A percentile compares a stretch with the other conserved stretches of the same genome.
Evolutionary conservation across 2,113 vertebrate species (phyloP).

Genomic region (Pomatorhinus ruficollis): DNA sequence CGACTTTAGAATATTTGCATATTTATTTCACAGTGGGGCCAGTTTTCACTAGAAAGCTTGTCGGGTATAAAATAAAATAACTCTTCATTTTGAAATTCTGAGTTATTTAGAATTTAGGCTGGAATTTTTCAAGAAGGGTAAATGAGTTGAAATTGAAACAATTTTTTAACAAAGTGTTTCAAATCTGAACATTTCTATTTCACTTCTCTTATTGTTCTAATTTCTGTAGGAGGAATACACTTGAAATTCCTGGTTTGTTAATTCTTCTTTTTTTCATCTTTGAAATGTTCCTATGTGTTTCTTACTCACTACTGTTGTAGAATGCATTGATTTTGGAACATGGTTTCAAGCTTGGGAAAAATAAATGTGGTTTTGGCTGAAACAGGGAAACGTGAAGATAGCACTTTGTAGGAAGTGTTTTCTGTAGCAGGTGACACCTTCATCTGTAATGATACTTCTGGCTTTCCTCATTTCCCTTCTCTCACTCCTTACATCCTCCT

Average conservation of each 20-base stretch:
- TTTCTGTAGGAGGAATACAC: not conserved
- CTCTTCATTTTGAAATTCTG: not conserved
- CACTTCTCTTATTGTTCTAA: not conserved
- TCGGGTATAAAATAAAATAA: fast-evolving
- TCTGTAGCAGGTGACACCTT: not conserved
- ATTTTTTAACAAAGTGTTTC: not conserved
- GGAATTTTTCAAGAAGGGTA: not conserved
- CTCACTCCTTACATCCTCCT: not conserved
- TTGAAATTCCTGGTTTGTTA: not conserved
- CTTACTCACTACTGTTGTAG: not conserved
- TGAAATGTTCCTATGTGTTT: not conserved
- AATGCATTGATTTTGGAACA: not conserved
- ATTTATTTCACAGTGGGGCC: not conserved
- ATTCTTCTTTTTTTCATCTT: not conserved
- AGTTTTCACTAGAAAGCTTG: not conserved
- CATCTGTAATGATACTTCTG: not conserved
- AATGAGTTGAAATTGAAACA: not conserved
- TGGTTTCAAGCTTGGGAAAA: not conserved
- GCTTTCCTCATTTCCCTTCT: not conserved
- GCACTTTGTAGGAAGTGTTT: not conserved
- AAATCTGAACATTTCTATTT: not conserved
- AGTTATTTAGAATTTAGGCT: not conserved
- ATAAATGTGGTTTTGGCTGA: not conserved
- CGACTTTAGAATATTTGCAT: not conserved
- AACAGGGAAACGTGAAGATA: not conserved